Percentiles rank a stretch among this genome's conserved stretches.
phyloP scores from a whole-genome alignment of 2,888 invertebrate genomes.

The Clitarchus hookeri region DNA sequence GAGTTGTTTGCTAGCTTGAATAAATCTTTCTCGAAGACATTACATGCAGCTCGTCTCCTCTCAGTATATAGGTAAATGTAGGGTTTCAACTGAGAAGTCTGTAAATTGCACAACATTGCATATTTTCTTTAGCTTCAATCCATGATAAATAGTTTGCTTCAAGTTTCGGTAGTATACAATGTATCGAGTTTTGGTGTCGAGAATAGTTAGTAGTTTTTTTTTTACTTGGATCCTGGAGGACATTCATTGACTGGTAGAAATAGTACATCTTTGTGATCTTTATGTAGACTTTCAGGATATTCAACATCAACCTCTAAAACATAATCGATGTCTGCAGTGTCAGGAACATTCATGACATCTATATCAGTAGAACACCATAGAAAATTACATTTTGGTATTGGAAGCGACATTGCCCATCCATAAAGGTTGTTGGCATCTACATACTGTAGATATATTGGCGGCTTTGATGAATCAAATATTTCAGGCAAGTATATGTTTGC shows the following conservation, averaged over 20 bases:
- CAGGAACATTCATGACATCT: no score
- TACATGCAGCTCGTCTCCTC: slow-evolving; percentile 11
- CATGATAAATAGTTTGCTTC: slow-evolving; percentile 4
- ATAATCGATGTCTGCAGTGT: no score
- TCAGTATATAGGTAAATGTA: slow-evolving; percentile 18
- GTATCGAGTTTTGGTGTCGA: not conserved
- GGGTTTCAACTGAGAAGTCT: slow-evolving; percentile 20
- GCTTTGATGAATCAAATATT: no score
- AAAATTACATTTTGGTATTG: no score
- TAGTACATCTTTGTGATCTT: no score
- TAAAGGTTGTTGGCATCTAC: no score
- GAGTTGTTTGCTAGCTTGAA: not conserved
- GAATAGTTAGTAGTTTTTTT: not conserved
- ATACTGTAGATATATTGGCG: no score
- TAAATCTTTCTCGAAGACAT: slow-evolving; percentile 23
- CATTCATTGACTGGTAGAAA: not conserved
- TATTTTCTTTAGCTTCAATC: slow-evolving; percentile 25
- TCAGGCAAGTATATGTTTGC: no score
- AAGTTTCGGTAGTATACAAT: not conserved
- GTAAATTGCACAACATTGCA: slow-evolving; percentile 15
- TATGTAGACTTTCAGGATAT: no score
- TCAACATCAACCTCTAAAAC: no score
- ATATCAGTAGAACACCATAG: no score
- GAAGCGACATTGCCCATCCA: no score
- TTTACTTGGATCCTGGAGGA: not conserved